These are phyloP conservation scores for Mesocricetus auratus DNA, from an alignment of 2,113 vertebrate species.

Conservation along the genomic window DNA sequence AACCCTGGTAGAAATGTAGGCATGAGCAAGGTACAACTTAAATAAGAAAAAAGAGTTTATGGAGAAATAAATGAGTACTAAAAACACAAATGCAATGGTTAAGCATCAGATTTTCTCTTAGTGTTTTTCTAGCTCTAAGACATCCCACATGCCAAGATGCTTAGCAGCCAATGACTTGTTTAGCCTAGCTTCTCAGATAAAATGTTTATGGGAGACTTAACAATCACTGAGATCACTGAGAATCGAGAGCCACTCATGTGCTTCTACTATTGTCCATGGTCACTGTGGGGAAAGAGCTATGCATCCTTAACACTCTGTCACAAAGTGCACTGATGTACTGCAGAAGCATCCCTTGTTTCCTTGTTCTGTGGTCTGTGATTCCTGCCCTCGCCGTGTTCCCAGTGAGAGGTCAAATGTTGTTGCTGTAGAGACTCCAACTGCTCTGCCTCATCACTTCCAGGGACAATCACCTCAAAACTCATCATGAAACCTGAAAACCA, in stretches of 20 bases:
- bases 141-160: neutral
- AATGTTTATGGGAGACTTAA: neutral
- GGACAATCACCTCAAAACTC: neutral
- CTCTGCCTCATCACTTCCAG: neutral
- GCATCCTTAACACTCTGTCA: neutral
- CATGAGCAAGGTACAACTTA: neutral
- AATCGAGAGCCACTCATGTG: neutral
- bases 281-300: neutral
- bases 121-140: constrained; percentile 37
- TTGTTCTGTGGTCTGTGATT: neutral
- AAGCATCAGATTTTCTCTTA: constrained; percentile 3
- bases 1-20: neutral
- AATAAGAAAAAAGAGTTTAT: constrained; percentile 24
- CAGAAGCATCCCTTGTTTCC: neutral
- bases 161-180: neutral
- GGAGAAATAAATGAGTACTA: constrained; percentile 19
- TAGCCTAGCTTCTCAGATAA: neutral
- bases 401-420: neutral
- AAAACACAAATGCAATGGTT: constrained; percentile 24
- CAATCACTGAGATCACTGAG: neutral
- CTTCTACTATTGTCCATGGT: neutral
- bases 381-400: neutral
- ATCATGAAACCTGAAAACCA: constrained; percentile 58
- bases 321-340: neutral
- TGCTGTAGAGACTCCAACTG: neutral